Base-by-base conservation (phyloP, 1,140 invertebrate species). In the Xylocopa sonorina region DNA sequence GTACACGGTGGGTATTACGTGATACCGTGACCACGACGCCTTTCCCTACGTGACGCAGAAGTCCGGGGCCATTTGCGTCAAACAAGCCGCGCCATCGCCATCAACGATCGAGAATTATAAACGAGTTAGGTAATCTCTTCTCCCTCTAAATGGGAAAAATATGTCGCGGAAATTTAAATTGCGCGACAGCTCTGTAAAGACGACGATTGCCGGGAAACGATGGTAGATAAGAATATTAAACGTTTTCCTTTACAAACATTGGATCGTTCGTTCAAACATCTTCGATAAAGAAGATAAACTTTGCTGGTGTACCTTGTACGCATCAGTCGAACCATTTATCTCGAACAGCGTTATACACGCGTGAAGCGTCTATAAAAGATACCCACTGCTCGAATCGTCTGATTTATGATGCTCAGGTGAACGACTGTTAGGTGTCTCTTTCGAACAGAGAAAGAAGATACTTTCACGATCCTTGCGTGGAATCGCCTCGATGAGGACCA, bases 1-100 rank as follows among this genome's bases (percentile, higher is more conserved):
- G 81, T 84, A 74, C 82, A 80, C 66, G 48, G 66, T n/a, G 69
- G 81, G 73, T 75, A 75, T 66, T 84, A 84, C 82, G 82, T 84
- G 82, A 84, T 72, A 64, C 76, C 66, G 48, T 67, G 75, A 63
- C 50, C 57, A 48, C 50, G 60, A 38, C 53, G 62, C 64, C 55
- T 46, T 62, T 29, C 41, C 34, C 46, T 50, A 60, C 79, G 53
- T 79, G 72, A 79, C 51, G 27, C 81, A 21, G 18, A 73, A 57
- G 41, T 48, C 21, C 32, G 67, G 34, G 27, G 27, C 63, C 29
- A 66, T 82, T 82, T 24, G 27, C 43, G 34, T 29, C 21, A 27
- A 58, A 51, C 73, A 64, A 64, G 50, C 83, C 24, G 16, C 63
- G 32, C 14, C 24, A 5, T 27, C 32, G 24, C 27, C 50, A 41